Evolutionary conservation across 2,113 vertebrate genomes (phyloP).

Genomic region (Salvelinus alpinus): DNA sequence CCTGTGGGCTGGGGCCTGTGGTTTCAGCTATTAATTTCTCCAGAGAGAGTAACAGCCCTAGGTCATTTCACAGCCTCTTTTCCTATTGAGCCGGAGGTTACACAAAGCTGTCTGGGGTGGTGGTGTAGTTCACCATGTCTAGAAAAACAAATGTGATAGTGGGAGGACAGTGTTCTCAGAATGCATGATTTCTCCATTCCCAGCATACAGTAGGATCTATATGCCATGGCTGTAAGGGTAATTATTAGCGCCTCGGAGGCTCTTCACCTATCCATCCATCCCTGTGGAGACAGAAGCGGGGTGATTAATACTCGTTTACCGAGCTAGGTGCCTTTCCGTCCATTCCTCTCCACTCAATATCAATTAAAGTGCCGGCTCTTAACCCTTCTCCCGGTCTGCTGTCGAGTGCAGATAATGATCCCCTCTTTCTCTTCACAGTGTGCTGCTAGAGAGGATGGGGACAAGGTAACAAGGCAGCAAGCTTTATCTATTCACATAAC

Average conservation of each 20-base stretch:
- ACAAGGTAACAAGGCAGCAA: neutral
- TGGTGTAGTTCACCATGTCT: neutral
- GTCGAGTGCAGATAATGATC: slow-evolving; percentile 25
- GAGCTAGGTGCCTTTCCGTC: slow-evolving; percentile 29
- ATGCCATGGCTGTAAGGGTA: slow-evolving; percentile 60
- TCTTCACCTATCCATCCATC: slow-evolving; percentile 17
- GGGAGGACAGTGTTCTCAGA: slow-evolving; percentile 2
- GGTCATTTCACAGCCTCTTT: neutral
- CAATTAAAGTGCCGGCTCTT: slow-evolving; percentile 47
- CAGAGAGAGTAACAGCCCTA: neutral
- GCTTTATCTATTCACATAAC: slow-evolving; percentile 16
- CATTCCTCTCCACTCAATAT: slow-evolving; percentile 43
- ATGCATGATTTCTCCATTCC: slow-evolving; percentile 28
- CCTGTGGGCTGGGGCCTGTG: neutral
- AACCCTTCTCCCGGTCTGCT: neutral
- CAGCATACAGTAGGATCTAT: slow-evolving; percentile 24
- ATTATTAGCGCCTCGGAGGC: slow-evolving; percentile 39
- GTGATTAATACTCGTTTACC: slow-evolving; percentile 52
- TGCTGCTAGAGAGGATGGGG: slow-evolving; percentile 1
- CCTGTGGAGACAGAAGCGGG: slow-evolving; percentile 20
- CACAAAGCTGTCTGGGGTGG: neutral
- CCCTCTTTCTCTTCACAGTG: neutral
- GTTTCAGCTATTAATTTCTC: neutral
- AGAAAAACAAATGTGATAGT: slow-evolving; percentile 14
- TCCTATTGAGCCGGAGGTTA: neutral